Conservation (phyloP, 2,113 vertebrate species). For the Bubo bubo region DNA sequence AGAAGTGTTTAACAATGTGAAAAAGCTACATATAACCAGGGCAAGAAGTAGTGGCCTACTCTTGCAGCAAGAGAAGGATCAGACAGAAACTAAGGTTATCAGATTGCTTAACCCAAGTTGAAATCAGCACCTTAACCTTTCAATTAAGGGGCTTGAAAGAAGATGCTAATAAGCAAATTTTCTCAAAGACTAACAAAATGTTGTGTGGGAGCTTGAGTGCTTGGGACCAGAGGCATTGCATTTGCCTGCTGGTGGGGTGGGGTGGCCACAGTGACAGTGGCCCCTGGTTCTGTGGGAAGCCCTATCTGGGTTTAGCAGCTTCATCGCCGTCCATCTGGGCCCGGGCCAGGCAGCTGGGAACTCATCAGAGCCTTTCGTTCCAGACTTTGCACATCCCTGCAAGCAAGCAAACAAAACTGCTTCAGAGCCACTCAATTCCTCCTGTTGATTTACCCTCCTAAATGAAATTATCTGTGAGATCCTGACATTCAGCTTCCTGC, state of each 20-base stretch:
- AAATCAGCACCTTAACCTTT: background rate
- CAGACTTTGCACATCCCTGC: background rate
- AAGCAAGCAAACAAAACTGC: background rate
- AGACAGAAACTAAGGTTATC: background rate
- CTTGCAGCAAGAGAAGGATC: background rate
- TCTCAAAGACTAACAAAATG: background rate
- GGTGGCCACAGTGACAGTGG: background rate
- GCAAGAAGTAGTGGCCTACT: background rate
- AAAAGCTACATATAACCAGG: background rate
- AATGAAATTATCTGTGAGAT: slow-evolving; percentile 49
- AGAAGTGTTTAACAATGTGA: background rate
- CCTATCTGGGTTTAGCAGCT: background rate
- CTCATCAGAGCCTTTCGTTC: background rate
- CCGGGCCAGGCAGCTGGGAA: background rate
- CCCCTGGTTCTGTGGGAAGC: background rate
- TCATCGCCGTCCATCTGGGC: background rate
- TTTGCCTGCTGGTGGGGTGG: background rate
- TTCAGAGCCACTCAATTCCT: background rate
- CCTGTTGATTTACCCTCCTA: slow-evolving; percentile 18
- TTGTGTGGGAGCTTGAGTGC: background rate
- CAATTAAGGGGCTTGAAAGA: background rate
- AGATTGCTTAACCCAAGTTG: background rate
- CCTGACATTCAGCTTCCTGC: slow-evolving; percentile 22
- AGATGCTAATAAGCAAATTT: background rate
- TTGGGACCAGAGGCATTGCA: background rate